phyloP scores from a whole-genome alignment of 2,888 invertebrate genomes.

The Melipona bicolor region DNA sequence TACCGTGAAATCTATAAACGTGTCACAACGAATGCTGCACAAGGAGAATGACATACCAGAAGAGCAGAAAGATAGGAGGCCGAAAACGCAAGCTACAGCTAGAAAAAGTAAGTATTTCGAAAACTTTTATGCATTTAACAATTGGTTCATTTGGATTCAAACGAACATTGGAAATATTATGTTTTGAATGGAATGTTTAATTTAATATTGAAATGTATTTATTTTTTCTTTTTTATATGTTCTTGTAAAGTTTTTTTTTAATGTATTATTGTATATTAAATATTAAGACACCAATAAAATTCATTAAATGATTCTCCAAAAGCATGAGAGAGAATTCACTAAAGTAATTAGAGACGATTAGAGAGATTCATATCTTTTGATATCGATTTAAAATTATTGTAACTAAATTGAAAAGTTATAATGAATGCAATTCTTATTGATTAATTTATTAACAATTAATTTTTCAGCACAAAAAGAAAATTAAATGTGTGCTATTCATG shows the following conservation, averaged over 20 bases:
- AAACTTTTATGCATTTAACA: neutral
- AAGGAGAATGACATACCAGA: conserved; percentile 6
- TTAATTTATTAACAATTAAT: neutral
- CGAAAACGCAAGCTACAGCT: conserved; percentile 9
- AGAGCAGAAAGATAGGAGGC: conserved; percentile 1
- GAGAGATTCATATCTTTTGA: neutral
- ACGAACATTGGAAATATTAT: neutral
- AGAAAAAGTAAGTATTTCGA: conserved; percentile 38
- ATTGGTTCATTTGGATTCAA: neutral
- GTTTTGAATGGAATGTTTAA: neutral
- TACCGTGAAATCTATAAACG: neutral
- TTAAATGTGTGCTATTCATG: too few relatives aligned
- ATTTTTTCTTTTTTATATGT: neutral
- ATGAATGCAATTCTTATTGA: neutral
- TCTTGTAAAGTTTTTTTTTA: neutral
- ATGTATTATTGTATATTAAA: neutral
- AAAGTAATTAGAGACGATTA: neutral
- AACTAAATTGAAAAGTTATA: neutral
- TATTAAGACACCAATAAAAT: neutral
- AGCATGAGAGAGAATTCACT: neutral
- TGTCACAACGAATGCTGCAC: neutral
- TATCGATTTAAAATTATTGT: neutral
- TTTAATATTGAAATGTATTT: neutral
- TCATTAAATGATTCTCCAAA: conserved; percentile 28
- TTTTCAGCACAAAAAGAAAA: neutral